Evolutionary conservation across 2,113 vertebrate species (phyloP).

Genomic region (Numida meleagris): DNA sequence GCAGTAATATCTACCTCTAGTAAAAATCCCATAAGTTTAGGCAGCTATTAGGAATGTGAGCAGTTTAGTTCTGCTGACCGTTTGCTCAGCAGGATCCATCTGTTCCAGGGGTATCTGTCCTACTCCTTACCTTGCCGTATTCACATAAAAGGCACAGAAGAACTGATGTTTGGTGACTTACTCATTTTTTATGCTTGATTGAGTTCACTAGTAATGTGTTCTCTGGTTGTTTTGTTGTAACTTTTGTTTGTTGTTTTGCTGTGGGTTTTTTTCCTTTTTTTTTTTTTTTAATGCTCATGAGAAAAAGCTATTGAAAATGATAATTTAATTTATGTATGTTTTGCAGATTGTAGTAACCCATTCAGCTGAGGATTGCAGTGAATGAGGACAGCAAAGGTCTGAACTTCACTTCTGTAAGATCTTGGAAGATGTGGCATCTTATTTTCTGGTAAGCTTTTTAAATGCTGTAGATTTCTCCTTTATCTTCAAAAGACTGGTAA

Average conservation of each 20-base stretch:
- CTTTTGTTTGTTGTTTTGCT: too few relatives aligned
- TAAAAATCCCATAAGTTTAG: neutral
- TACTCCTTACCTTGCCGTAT: neutral
- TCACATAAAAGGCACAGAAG: neutral
- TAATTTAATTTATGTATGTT: neutral
- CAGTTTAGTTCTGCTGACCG: neutral
- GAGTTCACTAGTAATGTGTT: neutral
- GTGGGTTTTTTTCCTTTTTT: neutral
- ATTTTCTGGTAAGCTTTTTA: constrained; percentile 44
- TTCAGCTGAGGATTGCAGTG: neutral
- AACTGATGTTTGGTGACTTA: neutral
- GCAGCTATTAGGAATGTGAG: neutral
- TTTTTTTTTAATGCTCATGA: neutral
- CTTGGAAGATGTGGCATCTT: constrained; percentile 31
- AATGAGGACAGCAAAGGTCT: neutral
- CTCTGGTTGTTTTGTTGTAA: neutral
- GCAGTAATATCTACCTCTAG: neutral
- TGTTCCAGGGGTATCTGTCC: neutral
- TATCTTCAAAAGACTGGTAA: neutral
- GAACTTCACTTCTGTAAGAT: neutral
- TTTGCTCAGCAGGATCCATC: neutral
- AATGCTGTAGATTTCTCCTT: neutral
- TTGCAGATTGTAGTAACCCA: neutral
- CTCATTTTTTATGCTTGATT: neutral
- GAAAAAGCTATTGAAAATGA: neutral